These are phyloP conservation scores for Ciconia stormi DNA, from an alignment of 2,113 vertebrate species.

Conservation along the genomic window DNA sequence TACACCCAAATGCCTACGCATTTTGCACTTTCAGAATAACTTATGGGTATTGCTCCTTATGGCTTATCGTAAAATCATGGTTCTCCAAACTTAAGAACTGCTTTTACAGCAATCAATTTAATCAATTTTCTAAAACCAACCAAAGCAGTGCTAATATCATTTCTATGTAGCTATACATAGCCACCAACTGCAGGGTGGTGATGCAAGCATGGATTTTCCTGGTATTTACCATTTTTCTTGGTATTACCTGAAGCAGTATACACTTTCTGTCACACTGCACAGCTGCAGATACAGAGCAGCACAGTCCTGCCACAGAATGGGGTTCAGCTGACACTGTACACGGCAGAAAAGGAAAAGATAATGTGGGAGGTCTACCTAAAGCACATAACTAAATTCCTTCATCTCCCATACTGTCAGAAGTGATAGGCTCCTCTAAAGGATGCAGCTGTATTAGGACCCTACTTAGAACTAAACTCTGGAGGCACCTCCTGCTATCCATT, in stretches of 20 bases:
- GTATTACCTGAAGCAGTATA: not conserved
- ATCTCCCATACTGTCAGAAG: not conserved
- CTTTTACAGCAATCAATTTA: not conserved
- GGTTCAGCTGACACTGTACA: not conserved
- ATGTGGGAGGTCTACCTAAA: not conserved
- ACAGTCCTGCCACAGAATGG: not conserved
- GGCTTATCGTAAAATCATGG: not conserved
- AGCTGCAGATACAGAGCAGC: not conserved
- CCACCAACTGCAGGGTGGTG: not conserved
- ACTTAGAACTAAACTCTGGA: not conserved
- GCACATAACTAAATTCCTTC: not conserved
- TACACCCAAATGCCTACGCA: not conserved
- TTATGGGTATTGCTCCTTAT: not conserved
- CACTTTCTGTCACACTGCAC: not conserved
- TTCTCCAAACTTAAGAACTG: not conserved
- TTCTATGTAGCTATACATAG: not conserved
- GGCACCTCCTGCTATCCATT: not conserved
- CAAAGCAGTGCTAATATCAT: not conserved
- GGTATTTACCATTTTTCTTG: not conserved
- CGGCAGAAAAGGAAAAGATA: not conserved
- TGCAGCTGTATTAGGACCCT: not conserved
- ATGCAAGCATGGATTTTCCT: not conserved
- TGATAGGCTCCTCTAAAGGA: not conserved
- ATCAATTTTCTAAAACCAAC: not conserved
- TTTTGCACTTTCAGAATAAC: not conserved